These are phyloP conservation scores for Artemia sinica DNA, from an alignment of 2,888 invertebrate genomes.

Conservation along the genomic window DNA sequence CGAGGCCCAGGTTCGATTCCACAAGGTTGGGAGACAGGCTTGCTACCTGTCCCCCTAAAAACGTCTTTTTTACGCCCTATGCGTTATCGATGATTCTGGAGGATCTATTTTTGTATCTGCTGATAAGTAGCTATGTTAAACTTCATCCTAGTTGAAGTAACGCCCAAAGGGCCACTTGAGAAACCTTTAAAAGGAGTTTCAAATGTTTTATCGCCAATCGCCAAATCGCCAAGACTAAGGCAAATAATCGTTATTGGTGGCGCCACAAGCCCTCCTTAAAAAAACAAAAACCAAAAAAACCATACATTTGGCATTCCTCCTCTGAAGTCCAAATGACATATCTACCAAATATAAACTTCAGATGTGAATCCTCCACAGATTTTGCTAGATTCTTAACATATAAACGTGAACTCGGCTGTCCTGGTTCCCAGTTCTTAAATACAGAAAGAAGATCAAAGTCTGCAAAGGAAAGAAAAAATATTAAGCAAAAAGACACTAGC, in stretches of 20 bases:
- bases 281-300: constrained; percentile 19
- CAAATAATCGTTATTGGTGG: constrained; percentile 22
- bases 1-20: too few relatives aligned
- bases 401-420: constrained; percentile 60
- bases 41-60: too few relatives aligned
- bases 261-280: neutral
- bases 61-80: too few relatives aligned
- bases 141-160: too few relatives aligned
- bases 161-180: constrained; percentile 20
- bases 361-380: constrained; percentile 52
- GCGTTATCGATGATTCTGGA: too few relatives aligned
- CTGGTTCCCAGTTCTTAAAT: constrained; percentile 68
- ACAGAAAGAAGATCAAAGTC: constrained; percentile 56
- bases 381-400: constrained; percentile 82
- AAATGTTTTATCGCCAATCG: too few relatives aligned
- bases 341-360: constrained; percentile 54
- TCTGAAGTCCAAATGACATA: constrained; percentile 39
- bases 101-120: too few relatives aligned
- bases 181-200: constrained; percentile 1
- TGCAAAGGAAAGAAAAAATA: constrained; percentile 25
- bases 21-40: too few relatives aligned
- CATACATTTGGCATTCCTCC: constrained; percentile 31
- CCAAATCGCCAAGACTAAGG: too few relatives aligned
- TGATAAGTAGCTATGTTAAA: too few relatives aligned
- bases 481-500: too few relatives aligned